Base-by-base conservation (phyloP, 2,888 invertebrate species). In the Malthinus flaveolus region DNA sequence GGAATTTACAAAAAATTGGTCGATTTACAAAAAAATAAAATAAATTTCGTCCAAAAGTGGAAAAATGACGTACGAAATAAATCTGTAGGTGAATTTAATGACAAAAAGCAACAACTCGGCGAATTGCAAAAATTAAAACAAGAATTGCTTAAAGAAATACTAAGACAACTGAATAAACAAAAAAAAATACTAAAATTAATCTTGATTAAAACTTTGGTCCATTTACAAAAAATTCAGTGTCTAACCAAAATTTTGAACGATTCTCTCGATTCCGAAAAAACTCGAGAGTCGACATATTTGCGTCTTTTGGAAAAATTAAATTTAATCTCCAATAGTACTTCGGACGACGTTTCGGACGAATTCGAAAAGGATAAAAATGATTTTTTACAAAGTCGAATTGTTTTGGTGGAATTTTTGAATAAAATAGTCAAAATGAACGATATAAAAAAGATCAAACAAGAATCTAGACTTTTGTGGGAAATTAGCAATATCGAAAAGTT, bases 401-500 rank as follows among this genome's bases (percentile, higher is more conserved):
- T 34, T 9, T 10, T 49, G 8, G n/a, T 53, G 12, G 23, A 44
- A 8, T 10, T 44, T 37, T 34, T 61, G 13, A 53, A 42, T n/a
- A 10, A n/a, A 6, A 31, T 57, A 10, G 5, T 54, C 7, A 32
- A 46, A 11, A 79, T 81, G 36, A 79, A 81, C 1, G 78, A 81
- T 1, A 75, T 76, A 1, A 66, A 65, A 9, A 64, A 66, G 46
- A 66, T 75, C 1, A 66, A 70, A 9, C 65, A 73, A 35, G 70
- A 70, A 32, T 79, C 72, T 69, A 81, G 65, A 68, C 70, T 67
- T 65, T 76, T 69, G 68, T 81, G 72, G 76, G 79, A 72, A 66
- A 79, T 64, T 69, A 75, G 69, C 67, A 80, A 69, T 69, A 73
- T 66, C 61, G 76, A 65, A 67, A 78, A 69, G 68, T 72, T 70